Evolutionary conservation across 2,888 invertebrate species (phyloP), one percentile per base, ranked within the genome.

Genomic region (Zelleria hepariella): DNA sequence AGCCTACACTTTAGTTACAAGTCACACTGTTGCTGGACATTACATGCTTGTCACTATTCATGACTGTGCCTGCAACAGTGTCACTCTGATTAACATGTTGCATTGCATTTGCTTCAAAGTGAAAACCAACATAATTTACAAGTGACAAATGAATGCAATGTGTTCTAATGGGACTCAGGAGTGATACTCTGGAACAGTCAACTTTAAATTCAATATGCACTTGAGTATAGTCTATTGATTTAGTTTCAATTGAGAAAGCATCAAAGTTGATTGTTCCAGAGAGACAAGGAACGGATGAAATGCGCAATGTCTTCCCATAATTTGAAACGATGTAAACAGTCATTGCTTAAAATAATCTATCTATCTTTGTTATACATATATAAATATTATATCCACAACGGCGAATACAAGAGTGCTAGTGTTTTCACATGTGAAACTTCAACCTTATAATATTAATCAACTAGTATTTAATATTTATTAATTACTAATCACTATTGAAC

Each of bases 261-360:
- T 18, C 68, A 81, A 80, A 83, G 78, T 82, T 80, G 74, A 82
- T 79, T 77, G 83, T 79, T 73, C 75, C 74, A 78, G 81, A 70
- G 72, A 71, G 73, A 84, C 79, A 87, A 87, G 87, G 87, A 88
- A 87, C 87, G 86, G 87, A 88, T 87, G 88, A 88, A 88, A 88
- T 88, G 88, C 87, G 88, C 87, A 88, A 87, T 88, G 88, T 88
- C 88, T 88, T 88, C 87, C 87, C 88, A 88, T 88, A 87, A 87
- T 86, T 84, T 86, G 80, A 86, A 76, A 75, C 70, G 74, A 80
- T 79, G 78, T 69, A 74, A 77, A 79, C 81, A 84, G 82, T 82
- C 83, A 85, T 85, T 81, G 86, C 86, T 86, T 86, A 74, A 80
- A 81, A 80, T 85, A 84, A 80, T 60, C 52, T 59, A 86, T 85